Evolutionary conservation across 2,113 vertebrate species (phyloP).

Genomic region (Macroglossus sobrinus): DNA sequence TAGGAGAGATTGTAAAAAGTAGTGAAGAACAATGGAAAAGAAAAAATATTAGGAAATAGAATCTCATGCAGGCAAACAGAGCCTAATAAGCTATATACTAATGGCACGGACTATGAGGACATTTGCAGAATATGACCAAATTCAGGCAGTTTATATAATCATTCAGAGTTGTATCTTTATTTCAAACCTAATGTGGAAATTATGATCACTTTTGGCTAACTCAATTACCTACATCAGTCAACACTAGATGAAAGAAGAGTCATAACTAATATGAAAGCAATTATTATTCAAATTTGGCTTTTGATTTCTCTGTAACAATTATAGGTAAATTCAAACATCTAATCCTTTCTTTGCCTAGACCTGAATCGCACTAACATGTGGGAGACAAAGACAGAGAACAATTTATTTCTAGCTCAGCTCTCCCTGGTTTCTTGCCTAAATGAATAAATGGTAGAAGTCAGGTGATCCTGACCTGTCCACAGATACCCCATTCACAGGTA

Average conservation of each 20-base stretch:
- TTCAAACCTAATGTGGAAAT: not conserved
- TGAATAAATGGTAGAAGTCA: not conserved
- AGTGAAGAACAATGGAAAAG: not conserved
- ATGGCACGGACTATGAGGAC: not conserved
- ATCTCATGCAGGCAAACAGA: not conserved
- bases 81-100: not conserved
- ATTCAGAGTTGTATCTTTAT: not conserved
- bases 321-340: slow-evolving; percentile 12
- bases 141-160: not conserved
- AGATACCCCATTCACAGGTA: not conserved
- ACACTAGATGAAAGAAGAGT: not conserved
- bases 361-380: slow-evolving; percentile 20
- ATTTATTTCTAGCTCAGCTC: not conserved
- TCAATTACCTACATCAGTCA: not conserved
- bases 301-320: slow-evolving; percentile 14
- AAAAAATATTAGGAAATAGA: not conserved
- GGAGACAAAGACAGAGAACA: not conserved
- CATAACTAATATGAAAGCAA: not conserved
- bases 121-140: not conserved
- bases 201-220: not conserved
- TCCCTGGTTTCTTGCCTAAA: not conserved
- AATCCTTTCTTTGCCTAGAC: not conserved
- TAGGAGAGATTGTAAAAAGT: not conserved
- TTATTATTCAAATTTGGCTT: slow-evolving; percentile 1
- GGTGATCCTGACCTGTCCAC: not conserved